These are phyloP conservation scores for Rhodophaea formosa DNA, from an alignment of 2,888 invertebrate species.

Conservation along the genomic window DNA sequence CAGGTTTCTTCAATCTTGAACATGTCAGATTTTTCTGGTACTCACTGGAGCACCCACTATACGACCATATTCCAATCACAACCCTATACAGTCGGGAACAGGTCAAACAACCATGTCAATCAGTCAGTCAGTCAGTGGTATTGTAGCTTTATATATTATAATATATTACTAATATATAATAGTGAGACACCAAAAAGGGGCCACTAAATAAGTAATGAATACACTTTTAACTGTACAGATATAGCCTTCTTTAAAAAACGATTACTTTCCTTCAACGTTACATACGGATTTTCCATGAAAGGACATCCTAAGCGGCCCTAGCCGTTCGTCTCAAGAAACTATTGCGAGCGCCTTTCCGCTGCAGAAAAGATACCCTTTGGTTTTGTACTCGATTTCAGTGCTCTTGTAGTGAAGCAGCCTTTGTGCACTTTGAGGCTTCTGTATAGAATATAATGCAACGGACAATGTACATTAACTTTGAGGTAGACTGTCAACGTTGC, in stretches of 20 bases:
- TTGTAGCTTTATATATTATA: no score
- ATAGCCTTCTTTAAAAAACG: background rate
- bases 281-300: background rate
- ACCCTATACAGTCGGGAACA: no score
- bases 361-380: slow-evolving; percentile 1
- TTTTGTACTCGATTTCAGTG: background rate
- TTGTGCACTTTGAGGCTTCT: slow-evolving; percentile 1
- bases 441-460: background rate
- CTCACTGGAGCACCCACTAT: no score
- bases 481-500: background rate
- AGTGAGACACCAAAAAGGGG: no score
- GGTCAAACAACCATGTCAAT: no score
- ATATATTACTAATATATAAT: no score
- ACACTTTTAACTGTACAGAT: background rate
- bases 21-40: no score
- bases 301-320: background rate
- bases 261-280: background rate
- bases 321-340: slow-evolving; percentile 1
- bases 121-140: no score
- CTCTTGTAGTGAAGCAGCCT: background rate
- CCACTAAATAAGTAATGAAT: no score
- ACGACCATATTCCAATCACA: no score
- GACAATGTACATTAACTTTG: background rate
- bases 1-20: no score
- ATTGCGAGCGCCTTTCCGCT: background rate